Percentiles rank a stretch among this genome's conserved stretches.
phyloP scores from a whole-genome alignment of 2,888 invertebrate species.

The Cosmia pyralina region DNA sequence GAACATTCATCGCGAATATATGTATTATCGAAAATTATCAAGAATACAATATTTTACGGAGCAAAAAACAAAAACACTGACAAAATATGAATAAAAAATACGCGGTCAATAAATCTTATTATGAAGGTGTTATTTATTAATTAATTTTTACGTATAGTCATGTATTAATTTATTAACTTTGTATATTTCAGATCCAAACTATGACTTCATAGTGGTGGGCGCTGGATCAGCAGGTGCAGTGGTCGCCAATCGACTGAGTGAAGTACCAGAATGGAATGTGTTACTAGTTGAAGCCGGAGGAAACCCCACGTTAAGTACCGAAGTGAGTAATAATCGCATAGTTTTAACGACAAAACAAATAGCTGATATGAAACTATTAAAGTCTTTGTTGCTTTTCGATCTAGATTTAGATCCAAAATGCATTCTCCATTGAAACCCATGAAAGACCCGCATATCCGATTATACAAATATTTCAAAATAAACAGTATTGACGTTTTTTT shows the following conservation, averaged over 20 bases:
- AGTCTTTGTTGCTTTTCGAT: neutral
- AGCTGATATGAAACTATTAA: neutral
- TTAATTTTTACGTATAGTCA: neutral
- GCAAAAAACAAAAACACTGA: neutral
- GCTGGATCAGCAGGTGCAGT: constrained; percentile 92
- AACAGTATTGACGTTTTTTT: neutral
- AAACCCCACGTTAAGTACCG: constrained; percentile 88
- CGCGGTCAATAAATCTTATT: neutral
- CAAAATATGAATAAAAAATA: neutral
- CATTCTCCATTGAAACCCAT: neutral
- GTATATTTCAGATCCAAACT: constrained; percentile 79
- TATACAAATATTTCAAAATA: neutral
- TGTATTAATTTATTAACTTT: neutral
- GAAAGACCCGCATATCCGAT: neutral
- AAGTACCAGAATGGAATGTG: constrained; percentile 89
- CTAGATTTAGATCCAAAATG: neutral
- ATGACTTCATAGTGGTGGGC: constrained; percentile 91
- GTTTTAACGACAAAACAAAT: neutral
- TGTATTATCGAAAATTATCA: neutral
- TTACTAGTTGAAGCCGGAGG: constrained; percentile 91
- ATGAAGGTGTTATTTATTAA: neutral
- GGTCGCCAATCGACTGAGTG: constrained; percentile 90
- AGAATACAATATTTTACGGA: neutral
- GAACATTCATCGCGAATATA: neutral
- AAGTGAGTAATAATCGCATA: constrained; percentile 44